Evolutionary conservation across 1,140 invertebrate species (phyloP).

Genomic region (Brachionus rotundiformis): DNA sequence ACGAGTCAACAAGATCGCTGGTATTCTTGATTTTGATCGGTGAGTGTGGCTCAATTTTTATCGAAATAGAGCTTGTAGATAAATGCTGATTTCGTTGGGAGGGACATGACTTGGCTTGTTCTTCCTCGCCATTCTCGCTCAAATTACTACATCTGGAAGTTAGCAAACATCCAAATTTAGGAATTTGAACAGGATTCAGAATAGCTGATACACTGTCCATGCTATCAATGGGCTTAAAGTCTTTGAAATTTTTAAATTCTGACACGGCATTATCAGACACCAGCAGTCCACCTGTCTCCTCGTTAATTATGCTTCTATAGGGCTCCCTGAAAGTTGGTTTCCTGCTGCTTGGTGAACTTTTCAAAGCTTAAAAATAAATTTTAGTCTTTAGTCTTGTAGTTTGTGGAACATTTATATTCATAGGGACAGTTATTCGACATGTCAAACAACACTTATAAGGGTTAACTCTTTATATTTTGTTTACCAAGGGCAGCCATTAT

Average conservation of each 20-base stretch:
- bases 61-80: slow-evolving; percentile 23
- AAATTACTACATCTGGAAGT: background rate
- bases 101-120: background rate
- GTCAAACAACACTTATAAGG: background rate
- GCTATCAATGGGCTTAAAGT: slow-evolving; percentile 47
- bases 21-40: slow-evolving; percentile 26
- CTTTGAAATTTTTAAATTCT: slow-evolving; percentile 39
- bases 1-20: background rate
- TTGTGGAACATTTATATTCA: background rate
- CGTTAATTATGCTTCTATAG: background rate
- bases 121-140: background rate
- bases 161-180: background rate
- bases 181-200: background rate
- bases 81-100: slow-evolving; percentile 19
- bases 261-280: background rate
- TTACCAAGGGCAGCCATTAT: slow-evolving; percentile 52
- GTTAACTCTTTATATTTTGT: slow-evolving; percentile 2
- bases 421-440: background rate
- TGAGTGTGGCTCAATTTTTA: slow-evolving; percentile 20
- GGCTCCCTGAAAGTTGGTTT: slow-evolving; percentile 3
- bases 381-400: background rate
- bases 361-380: slow-evolving; percentile 40
- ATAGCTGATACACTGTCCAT: slow-evolving; percentile 20
- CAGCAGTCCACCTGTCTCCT: background rate
- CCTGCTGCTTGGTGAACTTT: slow-evolving; percentile 33